Percentiles rank a stretch among this genome's conserved stretches.
These are phyloP conservation scores for Ommatoiulus sabulosus DNA, from an alignment of 2,888 invertebrate genomes.

Conservation along the genomic window DNA sequence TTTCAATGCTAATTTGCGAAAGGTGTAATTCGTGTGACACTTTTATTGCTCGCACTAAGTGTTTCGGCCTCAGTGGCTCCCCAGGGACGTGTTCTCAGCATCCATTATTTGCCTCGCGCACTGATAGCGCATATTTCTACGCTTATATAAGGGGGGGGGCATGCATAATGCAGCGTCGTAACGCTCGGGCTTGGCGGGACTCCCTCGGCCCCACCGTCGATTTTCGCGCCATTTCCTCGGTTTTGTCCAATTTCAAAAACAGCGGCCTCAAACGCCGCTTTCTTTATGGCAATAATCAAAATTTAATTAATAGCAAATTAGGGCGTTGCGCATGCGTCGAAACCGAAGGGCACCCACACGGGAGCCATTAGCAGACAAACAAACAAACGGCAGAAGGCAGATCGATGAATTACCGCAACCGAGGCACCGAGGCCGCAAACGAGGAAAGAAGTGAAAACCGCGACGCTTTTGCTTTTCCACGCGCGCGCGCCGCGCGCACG, in stretches of 20 bases:
- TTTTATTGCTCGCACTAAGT: conserved; percentile 18
- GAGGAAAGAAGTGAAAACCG: conserved; percentile 37
- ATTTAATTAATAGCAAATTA: conserved; percentile 33
- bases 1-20: conserved; percentile 39
- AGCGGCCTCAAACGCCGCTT: background rate
- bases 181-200: too few relatives aligned
- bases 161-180: conserved; percentile 8
- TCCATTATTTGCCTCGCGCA: background rate
- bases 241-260: conserved; percentile 24
- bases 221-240: background rate
- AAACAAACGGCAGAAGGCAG: conserved; percentile 41
- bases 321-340: conserved; percentile 1
- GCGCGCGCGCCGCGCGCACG: background rate
- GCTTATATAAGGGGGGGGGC: background rate
- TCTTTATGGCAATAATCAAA: conserved; percentile 25
- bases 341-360: conserved; percentile 11
- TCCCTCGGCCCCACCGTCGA: too few relatives aligned
- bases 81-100: conserved; percentile 44
- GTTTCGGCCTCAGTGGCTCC: conserved; percentile 51
- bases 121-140: background rate
- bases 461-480: background rate
- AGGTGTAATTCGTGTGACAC: conserved; percentile 47
- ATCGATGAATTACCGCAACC: conserved; percentile 45
- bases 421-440: conserved; percentile 7
- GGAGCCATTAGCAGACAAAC: conserved; percentile 48